Evolutionary conservation across 1,140 invertebrate genomes (phyloP).

Genomic region (Bursaphelenchus mucronatus): DNA sequence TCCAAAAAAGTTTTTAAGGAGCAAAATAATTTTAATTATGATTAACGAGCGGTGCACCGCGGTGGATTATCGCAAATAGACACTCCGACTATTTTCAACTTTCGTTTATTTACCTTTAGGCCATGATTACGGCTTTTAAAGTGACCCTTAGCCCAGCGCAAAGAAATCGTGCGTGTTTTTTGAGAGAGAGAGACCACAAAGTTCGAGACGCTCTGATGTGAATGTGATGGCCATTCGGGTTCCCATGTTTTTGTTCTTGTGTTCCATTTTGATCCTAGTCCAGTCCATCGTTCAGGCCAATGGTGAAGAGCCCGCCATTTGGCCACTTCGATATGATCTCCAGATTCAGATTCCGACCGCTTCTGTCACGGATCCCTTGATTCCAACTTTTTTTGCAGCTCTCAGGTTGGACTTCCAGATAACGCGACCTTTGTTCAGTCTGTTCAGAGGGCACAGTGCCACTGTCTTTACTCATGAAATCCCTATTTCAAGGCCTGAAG

Average conservation of each 20-base stretch:
- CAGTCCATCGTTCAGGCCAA: neutral
- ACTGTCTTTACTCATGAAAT: neutral
- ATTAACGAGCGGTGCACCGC: too few species aligned
- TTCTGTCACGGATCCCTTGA: constrained; percentile 35
- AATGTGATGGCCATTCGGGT: too few species aligned
- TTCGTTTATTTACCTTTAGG: too few species aligned
- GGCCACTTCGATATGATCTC: constrained; percentile 42
- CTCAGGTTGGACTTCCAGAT: constrained; percentile 39
- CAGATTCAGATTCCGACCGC: constrained; percentile 44
- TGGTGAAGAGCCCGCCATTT: constrained; percentile 15
- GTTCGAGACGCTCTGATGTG: too few species aligned
- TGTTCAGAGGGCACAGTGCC: constrained; percentile 4
- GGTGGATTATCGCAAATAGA: too few species aligned
- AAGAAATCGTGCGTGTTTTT: too few species aligned
- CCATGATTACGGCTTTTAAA: too few species aligned
- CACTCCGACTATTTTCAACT: too few species aligned
- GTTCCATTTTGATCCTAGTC: constrained; percentile 3
- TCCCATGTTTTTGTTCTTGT: neutral
- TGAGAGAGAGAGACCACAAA: too few species aligned
- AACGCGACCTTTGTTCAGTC: constrained; percentile 10
- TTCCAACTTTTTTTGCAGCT: constrained; percentile 45
- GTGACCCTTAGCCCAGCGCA: too few species aligned
- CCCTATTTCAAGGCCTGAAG: neutral
- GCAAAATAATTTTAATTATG: too few species aligned
- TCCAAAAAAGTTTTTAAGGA: too few species aligned